A percentile compares a stretch with the other conserved stretches of the same genome.
Conservation (phyloP, 1,140 invertebrate genomes). For the Heterodera carotae region DNA sequence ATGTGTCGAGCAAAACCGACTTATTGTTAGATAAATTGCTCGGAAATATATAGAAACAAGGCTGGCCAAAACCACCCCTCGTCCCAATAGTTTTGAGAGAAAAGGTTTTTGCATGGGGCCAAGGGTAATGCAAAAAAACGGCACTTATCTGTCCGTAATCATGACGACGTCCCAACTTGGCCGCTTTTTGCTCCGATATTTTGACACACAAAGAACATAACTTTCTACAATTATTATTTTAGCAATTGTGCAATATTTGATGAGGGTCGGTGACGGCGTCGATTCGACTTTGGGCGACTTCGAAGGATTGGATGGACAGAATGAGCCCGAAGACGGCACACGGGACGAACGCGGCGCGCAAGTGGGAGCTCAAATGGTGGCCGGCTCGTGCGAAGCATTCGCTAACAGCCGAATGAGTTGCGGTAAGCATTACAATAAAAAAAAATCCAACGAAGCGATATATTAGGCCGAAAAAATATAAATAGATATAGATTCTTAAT, state of each 20-base stretch:
- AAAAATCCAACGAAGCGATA: background rate
- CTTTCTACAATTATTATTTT: slow-evolving; percentile 10
- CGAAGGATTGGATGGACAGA: slow-evolving; percentile 38
- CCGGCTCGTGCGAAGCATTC: slow-evolving; percentile 45
- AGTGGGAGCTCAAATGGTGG: slow-evolving; percentile 6
- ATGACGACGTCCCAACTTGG: no score
- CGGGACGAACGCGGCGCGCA: slow-evolving; percentile 9
- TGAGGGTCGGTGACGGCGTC: slow-evolving; percentile 26
- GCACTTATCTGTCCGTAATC: no score
- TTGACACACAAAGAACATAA: no score
- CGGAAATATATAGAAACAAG: no score
- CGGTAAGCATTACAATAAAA: slow-evolving; percentile 39
- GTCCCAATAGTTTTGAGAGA: no score
- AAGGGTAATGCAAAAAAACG: no score
- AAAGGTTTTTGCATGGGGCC: no score
- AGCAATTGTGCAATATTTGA: slow-evolving; percentile 44
- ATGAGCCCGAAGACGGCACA: slow-evolving; percentile 41
- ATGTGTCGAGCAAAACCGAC: no score
- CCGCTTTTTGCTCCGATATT: no score
- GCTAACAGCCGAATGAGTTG: slow-evolving; percentile 62
- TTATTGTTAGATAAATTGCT: no score
- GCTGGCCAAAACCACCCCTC: no score
- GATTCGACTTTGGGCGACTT: slow-evolving; percentile 25
- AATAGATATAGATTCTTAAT: background rate
- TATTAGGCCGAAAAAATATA: background rate